These are phyloP conservation scores for Sebastes goodei DNA, from an alignment of 2,797 vertebrate species.

Conservation along the genomic window DNA sequence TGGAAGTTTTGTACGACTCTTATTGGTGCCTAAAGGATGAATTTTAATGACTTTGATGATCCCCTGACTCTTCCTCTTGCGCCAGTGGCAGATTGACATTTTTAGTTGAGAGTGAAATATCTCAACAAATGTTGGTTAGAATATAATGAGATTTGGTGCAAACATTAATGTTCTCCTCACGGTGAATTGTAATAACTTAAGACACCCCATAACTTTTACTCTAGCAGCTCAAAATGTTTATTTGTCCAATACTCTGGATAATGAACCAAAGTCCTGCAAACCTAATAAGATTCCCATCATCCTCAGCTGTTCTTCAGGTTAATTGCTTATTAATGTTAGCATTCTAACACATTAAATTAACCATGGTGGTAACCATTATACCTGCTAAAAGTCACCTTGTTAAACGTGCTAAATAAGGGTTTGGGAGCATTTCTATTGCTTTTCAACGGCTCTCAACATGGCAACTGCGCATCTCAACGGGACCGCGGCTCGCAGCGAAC, in stretches of 20 bases:
- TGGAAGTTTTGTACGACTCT: not conserved
- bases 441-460: too few relatives aligned
- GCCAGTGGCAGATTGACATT: not conserved
- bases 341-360: not conserved
- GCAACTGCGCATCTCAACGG: too few relatives aligned
- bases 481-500: too few relatives aligned
- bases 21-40: not conserved
- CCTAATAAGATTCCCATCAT: not conserved
- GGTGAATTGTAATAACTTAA: not conserved
- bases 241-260: not conserved
- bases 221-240: not conserved
- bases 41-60: not conserved
- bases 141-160: not conserved
- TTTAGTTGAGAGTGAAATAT: conserved; percentile 1
- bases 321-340: not conserved
- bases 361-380: not conserved
- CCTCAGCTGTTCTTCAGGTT: not conserved
- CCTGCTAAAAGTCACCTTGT: not conserved
- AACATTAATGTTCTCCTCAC: not conserved
- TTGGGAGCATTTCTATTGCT: too few relatives aligned
- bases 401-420: too few relatives aligned
- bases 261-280: not conserved
- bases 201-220: not conserved
- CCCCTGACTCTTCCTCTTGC: not conserved
- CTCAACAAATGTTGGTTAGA: not conserved